Evolutionary conservation across 2,113 vertebrate genomes (phyloP), one percentile per base, ranked within the genome.

Genomic region (Neopipo cinnamomea): DNA sequence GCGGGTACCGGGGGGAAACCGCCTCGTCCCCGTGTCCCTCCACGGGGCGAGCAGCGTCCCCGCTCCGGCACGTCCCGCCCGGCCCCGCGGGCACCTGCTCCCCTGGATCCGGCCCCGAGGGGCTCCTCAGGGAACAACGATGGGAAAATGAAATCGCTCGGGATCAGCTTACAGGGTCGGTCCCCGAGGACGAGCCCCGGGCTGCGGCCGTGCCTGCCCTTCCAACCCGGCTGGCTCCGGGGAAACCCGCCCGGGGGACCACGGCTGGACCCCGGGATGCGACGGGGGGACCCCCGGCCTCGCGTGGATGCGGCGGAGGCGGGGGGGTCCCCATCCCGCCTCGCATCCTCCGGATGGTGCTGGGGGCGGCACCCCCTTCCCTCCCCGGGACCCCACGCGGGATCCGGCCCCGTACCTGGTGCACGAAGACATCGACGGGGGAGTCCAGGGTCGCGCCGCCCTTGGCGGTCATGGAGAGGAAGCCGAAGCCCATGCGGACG

Each of bases 401-500:
- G 61, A 20, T 11, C 24, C 14, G 9, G 47, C 11, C 72, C 30
- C 98, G 88, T 98, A 99, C 99, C 99, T 99, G 99, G 95, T 99
- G 99, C 93, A 99, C 99, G 95, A 99, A 99, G 70, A 99, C 99
- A 86, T 99, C 99, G n/a, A 99, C 98, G 67, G 99, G 99, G 17
- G 98, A 97, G 42, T 99, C 99, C 84, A 99, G 98, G 24, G 98
- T 98, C 33, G 97, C 97, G 76, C 98, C 99, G n/a, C 99, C 99
- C 82, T 98, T 98, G 97, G 91, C 97, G 95, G 98, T 99, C 99
- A 99, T 99, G 97, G 99, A 99, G 97, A 99, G 98, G 98, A 99
- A 99, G 33, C 99, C 99, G 96, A 99, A 99, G 68, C 99, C 99
- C 99, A 99, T 99, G 96, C 99, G 98, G 89, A 99, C 99, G 72